Base-by-base conservation (phyloP, 2,888 invertebrate genomes). In the Heteromurus nitidus region DNA sequence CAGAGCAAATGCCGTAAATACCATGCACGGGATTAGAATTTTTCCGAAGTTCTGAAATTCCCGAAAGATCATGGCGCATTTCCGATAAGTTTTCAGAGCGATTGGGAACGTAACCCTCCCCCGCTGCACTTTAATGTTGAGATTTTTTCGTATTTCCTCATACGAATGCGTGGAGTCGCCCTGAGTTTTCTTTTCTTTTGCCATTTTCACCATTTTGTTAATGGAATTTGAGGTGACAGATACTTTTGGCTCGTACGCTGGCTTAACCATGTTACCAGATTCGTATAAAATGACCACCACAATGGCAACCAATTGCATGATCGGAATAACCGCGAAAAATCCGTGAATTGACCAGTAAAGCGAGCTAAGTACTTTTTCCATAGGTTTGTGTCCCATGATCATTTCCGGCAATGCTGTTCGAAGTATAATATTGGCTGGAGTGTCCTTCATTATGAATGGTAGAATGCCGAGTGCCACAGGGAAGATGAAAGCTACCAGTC, bases 341-440 rank as follows among this genome's bases (percentile, higher is more conserved):
- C 69, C 69, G 2, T 69, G 69, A 31, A 69, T 20, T 3, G 55
- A 20, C 69, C 69, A 69, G 30, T 69, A 69, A 9, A 69, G 26
- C 0, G 53, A 69, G 18, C 30, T 31, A 13, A 69, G 31, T 30
- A 69, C 55, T 3, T 30, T 31, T 53, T 69, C 69, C 1, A n/a
- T 26, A 2, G 16, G 11, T 22, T 18, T n/a, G 20, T 53, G 18
- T 11, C 13, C 1, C 53, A 69, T 69, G 13, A 69, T 55, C 1
- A 28, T 3, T 1, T 28, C 20, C 0, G 69, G 69, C 2, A 69
- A 22, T 13, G 53, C 31, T 22, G 55, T 31, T 20, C 36, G n/a
- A 2, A 69, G 31, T 1, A 69, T 69, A 3, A 31, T 26, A 30
- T 69, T 69, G 18, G 55, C 69, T 1, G 69, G 53, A 5, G 53